Conservation (phyloP, 2,113 vertebrate species). For the Pseudorhombus dupliciocellatus region DNA sequence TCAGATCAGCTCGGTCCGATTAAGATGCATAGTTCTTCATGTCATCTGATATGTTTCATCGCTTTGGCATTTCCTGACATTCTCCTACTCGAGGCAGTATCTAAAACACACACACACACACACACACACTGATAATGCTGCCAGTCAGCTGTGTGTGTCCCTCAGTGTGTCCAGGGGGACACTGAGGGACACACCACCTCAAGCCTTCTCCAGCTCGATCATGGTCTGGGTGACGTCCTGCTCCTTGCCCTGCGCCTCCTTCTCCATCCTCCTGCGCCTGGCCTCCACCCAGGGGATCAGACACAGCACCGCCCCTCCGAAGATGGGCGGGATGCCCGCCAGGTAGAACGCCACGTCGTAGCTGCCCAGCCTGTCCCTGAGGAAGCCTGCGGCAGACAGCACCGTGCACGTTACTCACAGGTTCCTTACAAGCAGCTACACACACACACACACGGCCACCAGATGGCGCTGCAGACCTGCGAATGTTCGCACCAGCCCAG, state of each 20-base stretch:
- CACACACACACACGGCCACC: slow-evolving; percentile 8
- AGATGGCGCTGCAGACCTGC: slow-evolving; percentile 23
- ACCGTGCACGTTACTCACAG: too few species aligned
- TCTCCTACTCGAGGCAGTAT: slow-evolving; percentile 45
- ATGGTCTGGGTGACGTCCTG: slow-evolving; percentile 82
- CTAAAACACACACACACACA: slow-evolving; percentile 13
- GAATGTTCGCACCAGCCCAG: neutral
- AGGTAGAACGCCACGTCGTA: slow-evolving; percentile 94
- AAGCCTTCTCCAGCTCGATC: slow-evolving; percentile 74
- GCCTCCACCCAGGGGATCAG: slow-evolving; percentile 92
- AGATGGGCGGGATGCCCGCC: slow-evolving; percentile 92
- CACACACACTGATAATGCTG: slow-evolving; percentile 18
- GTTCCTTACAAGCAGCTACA: too few species aligned
- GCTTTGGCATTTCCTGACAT: slow-evolving; percentile 48
- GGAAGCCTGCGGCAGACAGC: slow-evolving; percentile 83
- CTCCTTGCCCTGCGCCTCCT: slow-evolving; percentile 42
- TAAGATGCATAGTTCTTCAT: slow-evolving; percentile 62
- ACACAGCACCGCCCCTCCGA: slow-evolving; percentile 90
- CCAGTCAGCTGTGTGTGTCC: slow-evolving; percentile 16
- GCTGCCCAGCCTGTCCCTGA: slow-evolving; percentile 85
- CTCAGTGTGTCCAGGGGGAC: slow-evolving; percentile 20
- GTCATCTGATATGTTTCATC: slow-evolving; percentile 58
- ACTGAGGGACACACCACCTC: slow-evolving; percentile 74
- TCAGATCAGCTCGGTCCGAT: slow-evolving; percentile 13
- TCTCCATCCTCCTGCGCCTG: slow-evolving; percentile 69